phyloP scores from a whole-genome alignment of 2,113 vertebrate species.

The Tachuris rubrigastra region DNA sequence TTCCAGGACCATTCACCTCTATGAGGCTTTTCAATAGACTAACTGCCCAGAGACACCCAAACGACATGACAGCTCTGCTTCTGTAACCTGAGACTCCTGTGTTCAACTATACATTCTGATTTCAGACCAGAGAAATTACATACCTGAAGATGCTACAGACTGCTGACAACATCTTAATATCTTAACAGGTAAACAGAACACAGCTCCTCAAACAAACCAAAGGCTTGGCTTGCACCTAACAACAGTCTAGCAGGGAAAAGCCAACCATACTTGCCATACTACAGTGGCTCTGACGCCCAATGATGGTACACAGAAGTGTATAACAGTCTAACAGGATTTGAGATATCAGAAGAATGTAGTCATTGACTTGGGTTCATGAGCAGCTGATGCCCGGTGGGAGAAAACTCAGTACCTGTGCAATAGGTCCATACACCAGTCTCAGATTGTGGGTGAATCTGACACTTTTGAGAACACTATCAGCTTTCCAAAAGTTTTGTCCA shows the following conservation, averaged over 20 bases:
- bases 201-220: neutral
- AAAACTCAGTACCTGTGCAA: neutral
- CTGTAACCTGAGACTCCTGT: neutral
- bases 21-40: neutral
- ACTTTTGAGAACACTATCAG: neutral
- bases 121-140: neutral
- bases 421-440: neutral
- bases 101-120: neutral
- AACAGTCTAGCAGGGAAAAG: neutral
- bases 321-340: neutral
- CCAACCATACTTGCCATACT: neutral
- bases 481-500: neutral
- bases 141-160: neutral
- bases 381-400: neutral
- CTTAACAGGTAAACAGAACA: neutral
- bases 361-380: neutral
- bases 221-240: neutral
- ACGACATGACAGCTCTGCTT: neutral
- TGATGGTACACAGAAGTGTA: neutral
- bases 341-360: neutral
- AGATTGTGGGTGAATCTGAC: neutral
- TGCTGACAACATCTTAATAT: neutral
- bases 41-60: rapidly evolving
- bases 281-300: neutral
- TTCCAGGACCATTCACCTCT: neutral